Conservation (phyloP, 1,140 invertebrate genomes). For the Pogonomyrmex californicus region DNA sequence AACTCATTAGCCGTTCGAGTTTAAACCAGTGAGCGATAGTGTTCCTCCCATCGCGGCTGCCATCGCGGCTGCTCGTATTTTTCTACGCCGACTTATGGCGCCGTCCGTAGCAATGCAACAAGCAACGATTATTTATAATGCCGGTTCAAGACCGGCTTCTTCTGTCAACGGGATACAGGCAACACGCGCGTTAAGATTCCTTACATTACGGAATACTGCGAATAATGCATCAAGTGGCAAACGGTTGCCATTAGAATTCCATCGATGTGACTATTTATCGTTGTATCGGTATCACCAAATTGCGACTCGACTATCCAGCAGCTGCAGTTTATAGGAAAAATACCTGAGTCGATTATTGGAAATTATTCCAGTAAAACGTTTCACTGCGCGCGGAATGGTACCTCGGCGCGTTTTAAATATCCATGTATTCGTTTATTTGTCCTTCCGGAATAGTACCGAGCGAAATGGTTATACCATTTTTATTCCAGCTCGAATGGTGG, state of each 20-base stretch:
- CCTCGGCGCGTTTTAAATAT: slow-evolving; percentile 55
- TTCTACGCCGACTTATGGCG: slow-evolving; percentile 67
- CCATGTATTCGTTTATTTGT: slow-evolving; percentile 61
- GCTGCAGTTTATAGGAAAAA: not conserved
- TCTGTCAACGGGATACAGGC: slow-evolving; percentile 61
- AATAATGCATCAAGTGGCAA: slow-evolving; percentile 18
- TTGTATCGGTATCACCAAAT: slow-evolving; percentile 10
- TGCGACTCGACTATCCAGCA: not conserved
- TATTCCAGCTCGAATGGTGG: slow-evolving; percentile 50
- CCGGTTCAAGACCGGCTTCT: slow-evolving; percentile 59
- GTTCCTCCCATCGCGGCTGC: slow-evolving; percentile 54
- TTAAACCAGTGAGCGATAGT: slow-evolving; percentile 74
- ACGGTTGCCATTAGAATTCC: not conserved
- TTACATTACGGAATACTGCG: slow-evolving; percentile 18
- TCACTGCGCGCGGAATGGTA: not conserved
- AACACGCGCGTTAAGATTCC: slow-evolving; percentile 35
- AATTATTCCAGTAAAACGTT: slow-evolving; percentile 49
- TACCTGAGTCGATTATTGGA: slow-evolving; percentile 16
- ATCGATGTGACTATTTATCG: slow-evolving; percentile 29
- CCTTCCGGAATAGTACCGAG: slow-evolving; percentile 50
- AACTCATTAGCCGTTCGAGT: slow-evolving; percentile 67
- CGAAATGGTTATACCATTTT: slow-evolving; percentile 58
- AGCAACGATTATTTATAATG: slow-evolving; percentile 71
- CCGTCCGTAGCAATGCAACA: slow-evolving; percentile 60
- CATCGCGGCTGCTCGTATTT: slow-evolving; percentile 60